Evolutionary conservation across 2,113 vertebrate genomes (phyloP).

Genomic region (Conger conger): DNA sequence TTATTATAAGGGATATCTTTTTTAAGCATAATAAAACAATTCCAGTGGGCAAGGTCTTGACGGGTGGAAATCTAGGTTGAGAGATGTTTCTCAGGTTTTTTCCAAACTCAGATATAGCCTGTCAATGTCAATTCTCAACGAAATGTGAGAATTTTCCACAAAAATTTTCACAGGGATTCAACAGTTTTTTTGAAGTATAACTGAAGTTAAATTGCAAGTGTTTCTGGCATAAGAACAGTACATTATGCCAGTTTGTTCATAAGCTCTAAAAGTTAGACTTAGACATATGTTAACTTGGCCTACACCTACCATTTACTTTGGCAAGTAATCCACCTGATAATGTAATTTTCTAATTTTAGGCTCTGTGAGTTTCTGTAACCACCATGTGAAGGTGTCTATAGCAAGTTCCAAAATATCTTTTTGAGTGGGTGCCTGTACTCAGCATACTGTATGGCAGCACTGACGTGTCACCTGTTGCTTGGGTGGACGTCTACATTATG

Average conservation of each 20-base stretch:
- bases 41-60: too few relatives aligned
- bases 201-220: background rate
- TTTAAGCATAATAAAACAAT: too few relatives aligned
- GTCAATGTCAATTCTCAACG: too few relatives aligned
- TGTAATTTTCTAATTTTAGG: background rate
- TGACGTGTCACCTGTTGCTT: constrained; percentile 24
- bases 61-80: too few relatives aligned
- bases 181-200: too few relatives aligned
- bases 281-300: too few relatives aligned
- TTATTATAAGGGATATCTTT: too few relatives aligned
- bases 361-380: background rate
- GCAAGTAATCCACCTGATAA: background rate
- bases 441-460: background rate
- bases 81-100: too few relatives aligned
- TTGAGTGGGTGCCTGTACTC: background rate
- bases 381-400: background rate
- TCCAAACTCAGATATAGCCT: too few relatives aligned
- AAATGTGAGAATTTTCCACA: too few relatives aligned
- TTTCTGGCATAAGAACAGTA: background rate
- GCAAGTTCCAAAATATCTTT: background rate
- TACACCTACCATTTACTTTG: background rate
- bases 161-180: too few relatives aligned
- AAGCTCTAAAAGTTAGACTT: background rate
- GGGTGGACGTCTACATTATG: constrained; percentile 98
- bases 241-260: background rate